Conservation (phyloP, 2,888 invertebrate genomes). For the Pegoplata infirma region DNA sequence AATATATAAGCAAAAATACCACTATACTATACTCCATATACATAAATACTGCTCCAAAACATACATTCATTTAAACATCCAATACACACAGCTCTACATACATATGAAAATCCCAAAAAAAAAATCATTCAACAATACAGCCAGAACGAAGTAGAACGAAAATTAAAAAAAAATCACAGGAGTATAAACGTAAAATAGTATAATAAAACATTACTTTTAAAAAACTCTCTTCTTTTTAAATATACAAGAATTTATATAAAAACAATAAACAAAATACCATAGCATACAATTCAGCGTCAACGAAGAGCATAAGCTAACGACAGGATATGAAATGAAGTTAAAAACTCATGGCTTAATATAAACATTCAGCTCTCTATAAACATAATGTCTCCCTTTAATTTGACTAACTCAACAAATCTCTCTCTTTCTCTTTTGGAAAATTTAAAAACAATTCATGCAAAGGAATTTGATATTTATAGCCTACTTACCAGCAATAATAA, state of each 20-base stretch:
- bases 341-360: background rate
- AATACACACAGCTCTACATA: too few relatives aligned
- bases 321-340: too few relatives aligned
- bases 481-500: too few relatives aligned
- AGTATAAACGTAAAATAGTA: slow-evolving; percentile 28
- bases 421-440: too few relatives aligned
- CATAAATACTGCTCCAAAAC: background rate
- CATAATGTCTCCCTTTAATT: background rate
- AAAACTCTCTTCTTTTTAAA: background rate
- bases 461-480: too few relatives aligned
- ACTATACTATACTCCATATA: background rate
- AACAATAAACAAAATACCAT: background rate
- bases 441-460: too few relatives aligned
- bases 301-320: background rate
- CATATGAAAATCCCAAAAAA: too few relatives aligned
- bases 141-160: slow-evolving; percentile 16
- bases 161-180: slow-evolving; percentile 2
- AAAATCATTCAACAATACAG: slow-evolving; percentile 39
- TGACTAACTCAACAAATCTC: too few relatives aligned
- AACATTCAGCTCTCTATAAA: slow-evolving; percentile 46
- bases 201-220: background rate
- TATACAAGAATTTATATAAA: too few relatives aligned
- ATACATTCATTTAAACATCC: too few relatives aligned
- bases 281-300: too few relatives aligned
- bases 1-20: slow-evolving; percentile 54